Conservation (phyloP, 2,888 invertebrate species). For the Melieria omissa region DNA sequence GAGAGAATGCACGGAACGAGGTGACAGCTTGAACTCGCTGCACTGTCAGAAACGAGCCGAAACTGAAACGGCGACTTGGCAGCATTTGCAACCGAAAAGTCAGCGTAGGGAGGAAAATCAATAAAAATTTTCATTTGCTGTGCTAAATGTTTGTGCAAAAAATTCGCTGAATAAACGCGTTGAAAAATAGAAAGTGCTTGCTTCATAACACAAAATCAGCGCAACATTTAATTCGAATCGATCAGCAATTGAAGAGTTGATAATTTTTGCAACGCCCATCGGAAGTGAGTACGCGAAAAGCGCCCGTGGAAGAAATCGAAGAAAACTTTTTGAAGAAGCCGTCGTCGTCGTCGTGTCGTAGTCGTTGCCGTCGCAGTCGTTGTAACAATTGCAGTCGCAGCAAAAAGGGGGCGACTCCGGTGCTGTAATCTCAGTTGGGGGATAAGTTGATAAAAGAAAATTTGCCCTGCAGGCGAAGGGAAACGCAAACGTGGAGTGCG, state of each 20-base stretch:
- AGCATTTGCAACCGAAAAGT: slow-evolving; percentile 38
- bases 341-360: slow-evolving; percentile 31
- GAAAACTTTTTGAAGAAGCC: slow-evolving; percentile 20
- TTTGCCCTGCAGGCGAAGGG: too few species aligned
- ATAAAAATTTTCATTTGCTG: slow-evolving; percentile 60
- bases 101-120: slow-evolving; percentile 60
- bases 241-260: neutral
- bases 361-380: slow-evolving; percentile 17
- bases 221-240: neutral
- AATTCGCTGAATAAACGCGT: slow-evolving; percentile 18
- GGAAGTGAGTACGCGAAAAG: slow-evolving; percentile 27
- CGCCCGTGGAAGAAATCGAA: slow-evolving; percentile 25
- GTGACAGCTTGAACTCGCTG: too few species aligned
- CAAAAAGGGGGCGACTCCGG: slow-evolving; percentile 21
- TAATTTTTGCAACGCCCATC: slow-evolving; percentile 41
- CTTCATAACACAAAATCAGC: neutral
- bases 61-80: too few species aligned
- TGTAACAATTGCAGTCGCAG: slow-evolving; percentile 10
- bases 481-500: too few species aligned
- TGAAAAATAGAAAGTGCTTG: neutral
- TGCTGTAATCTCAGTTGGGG: slow-evolving; percentile 22
- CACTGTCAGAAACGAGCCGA: too few species aligned
- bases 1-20: too few species aligned
- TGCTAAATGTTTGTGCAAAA: slow-evolving; percentile 40
- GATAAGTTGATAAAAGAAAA: slow-evolving; percentile 15